Percentiles rank a stretch among this genome's conserved stretches.
Conservation (phyloP, 2,113 vertebrate species). For the Onychostoma macrolepis region DNA sequence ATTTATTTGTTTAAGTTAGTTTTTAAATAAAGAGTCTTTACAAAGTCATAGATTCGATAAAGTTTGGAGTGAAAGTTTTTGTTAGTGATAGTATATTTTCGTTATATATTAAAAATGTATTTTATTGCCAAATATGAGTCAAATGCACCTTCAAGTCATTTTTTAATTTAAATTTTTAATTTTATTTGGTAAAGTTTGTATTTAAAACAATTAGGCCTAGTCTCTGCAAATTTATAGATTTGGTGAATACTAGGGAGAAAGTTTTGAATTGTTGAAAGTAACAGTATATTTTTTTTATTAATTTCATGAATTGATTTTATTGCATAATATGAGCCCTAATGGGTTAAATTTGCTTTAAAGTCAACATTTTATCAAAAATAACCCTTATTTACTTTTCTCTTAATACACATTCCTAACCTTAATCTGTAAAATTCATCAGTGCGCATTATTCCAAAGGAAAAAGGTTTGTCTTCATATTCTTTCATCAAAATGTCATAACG, state of each 20-base stretch:
- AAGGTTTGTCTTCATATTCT: slow-evolving; percentile 1
- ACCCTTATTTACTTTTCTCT: background rate
- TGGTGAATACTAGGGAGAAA: background rate
- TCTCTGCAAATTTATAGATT: background rate
- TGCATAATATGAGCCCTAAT: background rate
- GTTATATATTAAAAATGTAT: background rate
- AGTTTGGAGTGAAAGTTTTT: background rate
- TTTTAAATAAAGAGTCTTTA: background rate
- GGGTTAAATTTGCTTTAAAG: background rate
- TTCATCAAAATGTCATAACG: slow-evolving; percentile 22
- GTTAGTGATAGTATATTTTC: background rate
- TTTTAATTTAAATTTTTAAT: background rate
- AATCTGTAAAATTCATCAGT: background rate
- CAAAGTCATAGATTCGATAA: background rate
- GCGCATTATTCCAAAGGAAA: background rate
- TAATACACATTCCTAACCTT: background rate
- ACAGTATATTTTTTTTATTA: background rate
- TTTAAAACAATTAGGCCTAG: too few species aligned
- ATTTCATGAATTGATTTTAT: background rate
- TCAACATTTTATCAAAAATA: background rate
- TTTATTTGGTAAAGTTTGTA: background rate
- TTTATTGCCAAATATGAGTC: background rate
- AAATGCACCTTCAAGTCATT: too few species aligned
- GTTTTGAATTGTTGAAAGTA: background rate
- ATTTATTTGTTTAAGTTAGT: background rate